Evolutionary conservation across 2,797 vertebrate genomes (phyloP), one percentile per base, ranked within the genome.

Genomic region (Micrastur ruficollis): DNA sequence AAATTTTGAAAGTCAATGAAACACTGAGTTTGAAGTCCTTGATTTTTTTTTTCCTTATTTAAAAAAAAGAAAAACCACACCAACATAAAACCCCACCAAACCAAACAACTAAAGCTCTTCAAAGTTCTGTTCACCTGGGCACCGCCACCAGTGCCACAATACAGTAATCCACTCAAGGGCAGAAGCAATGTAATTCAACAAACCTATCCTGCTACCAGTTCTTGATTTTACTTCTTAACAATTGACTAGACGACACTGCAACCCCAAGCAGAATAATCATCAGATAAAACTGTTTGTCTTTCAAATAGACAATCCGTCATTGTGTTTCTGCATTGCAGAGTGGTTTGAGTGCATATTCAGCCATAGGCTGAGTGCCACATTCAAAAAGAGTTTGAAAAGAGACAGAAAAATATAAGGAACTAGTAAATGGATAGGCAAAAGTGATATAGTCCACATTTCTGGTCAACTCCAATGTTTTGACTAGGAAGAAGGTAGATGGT

Each of bases 271-370:
- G 86, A 96, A 68, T 73, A 70, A 84, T 84, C 47, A 49, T 44
- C 80, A 93, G 80, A 68, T 94, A 38, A 85, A 95, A 79, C 31
- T 66, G 46, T 91, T 88, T 90, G 94, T 96, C 95, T 94, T 78
- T 93, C 89, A 85, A 90, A 80, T 2, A 97, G 95, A 95, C 90
- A 86, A 76, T 86, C 81, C 25, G 36, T 90, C 70, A 27, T 18
- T 56, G 38, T 89, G 74, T 93, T 96, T 97, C 93, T 94, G 86
- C 89, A 95, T 91, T 95, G 92, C 91, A 96, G 96, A 97, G 89
- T 79, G 89, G 44, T 94, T 44, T 79, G 86, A 94, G 87, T 82
- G 89, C 95, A 95, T 95, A 93, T 95, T 97, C 91, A 95, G 78
- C 91, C 82, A 93, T 21, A 91, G 68, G 55, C 47, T 95, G 94